phyloP scores from a whole-genome alignment of 2,888 invertebrate genomes.

The Sicus ferrugineus region DNA sequence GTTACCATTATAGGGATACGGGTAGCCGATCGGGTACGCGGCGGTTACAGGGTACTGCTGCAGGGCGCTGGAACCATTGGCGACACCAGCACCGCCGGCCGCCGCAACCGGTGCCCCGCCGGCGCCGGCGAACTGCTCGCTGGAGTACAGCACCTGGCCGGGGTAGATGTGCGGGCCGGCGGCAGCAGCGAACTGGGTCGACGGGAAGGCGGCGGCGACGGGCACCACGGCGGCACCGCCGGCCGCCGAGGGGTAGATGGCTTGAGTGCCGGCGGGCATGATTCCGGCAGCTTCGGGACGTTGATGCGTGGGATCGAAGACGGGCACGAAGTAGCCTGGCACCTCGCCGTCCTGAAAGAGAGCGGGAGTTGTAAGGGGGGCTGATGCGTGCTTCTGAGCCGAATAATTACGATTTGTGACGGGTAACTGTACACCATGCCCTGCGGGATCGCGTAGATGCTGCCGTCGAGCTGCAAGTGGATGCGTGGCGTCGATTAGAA shows the following conservation, averaged over 20 bases:
- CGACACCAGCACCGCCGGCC: slow-evolving; percentile 50
- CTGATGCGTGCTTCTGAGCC: slow-evolving; percentile 12
- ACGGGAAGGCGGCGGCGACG: slow-evolving; percentile 59
- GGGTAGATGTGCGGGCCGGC: slow-evolving; percentile 61
- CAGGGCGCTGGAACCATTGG: slow-evolving; percentile 52
- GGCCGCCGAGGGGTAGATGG: slow-evolving; percentile 57
- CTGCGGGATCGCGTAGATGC: slow-evolving; percentile 64
- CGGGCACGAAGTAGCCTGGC: slow-evolving; percentile 63
- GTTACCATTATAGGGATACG: slow-evolving; percentile 64
- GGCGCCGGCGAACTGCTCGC: slow-evolving; percentile 59
- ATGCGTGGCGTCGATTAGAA: slow-evolving; percentile 21
- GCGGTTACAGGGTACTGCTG: slow-evolving; percentile 62
- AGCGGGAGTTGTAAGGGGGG: not conserved
- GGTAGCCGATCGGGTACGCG: slow-evolving; percentile 63
- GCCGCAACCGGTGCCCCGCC: slow-evolving; percentile 50
- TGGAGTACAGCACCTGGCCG: slow-evolving; percentile 63
- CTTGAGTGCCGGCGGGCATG: slow-evolving; percentile 56
- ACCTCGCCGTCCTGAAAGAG: slow-evolving; percentile 57
- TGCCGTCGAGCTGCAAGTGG: slow-evolving; percentile 61
- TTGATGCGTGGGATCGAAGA: slow-evolving; percentile 61
- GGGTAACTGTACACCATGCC: slow-evolving; percentile 64
- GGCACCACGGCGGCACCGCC: slow-evolving; percentile 60
- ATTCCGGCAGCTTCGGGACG: slow-evolving; percentile 55
- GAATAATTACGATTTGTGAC: slow-evolving; percentile 53
- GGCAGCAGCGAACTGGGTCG: slow-evolving; percentile 58